Evolutionary conservation across 1,140 invertebrate genomes (phyloP), one percentile per base, ranked within the genome.

Genomic region (Zaprionus vittiger): DNA sequence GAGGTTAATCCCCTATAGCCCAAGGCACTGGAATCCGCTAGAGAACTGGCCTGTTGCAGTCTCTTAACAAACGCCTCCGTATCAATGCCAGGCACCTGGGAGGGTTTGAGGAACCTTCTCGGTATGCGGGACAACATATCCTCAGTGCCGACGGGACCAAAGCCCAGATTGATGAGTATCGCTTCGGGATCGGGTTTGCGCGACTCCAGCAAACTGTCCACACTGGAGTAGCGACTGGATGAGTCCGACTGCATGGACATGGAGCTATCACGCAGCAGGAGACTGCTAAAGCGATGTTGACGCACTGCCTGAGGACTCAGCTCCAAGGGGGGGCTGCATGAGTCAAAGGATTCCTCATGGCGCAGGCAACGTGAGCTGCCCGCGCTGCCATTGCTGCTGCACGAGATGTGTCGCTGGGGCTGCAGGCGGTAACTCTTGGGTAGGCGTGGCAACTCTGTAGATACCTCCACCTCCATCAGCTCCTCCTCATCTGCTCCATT

Each of bases 151-250:
- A 91, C 89, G 5, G 94, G 93, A 2, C 95, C 95, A 86, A 96
- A 95, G 41, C 95, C 96, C 65, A 96, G 93, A 68, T 94, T 94
- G 6, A 96, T 86, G 15, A 96, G 91, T 67, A 96, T 94, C 34
- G 95, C 95, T 91, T 96, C 95, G 2, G 96, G 96, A 93, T 96
- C 96, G 0, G 95, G 94, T 69, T 94, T 94, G 55, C 96, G 93
- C 1, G 95, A 91, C 77, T 96, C 96, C 72, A 96, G 89, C 64
- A 96, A 86, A 71, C 95, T 96, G 89, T 96, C 96, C 15, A 96
- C 95, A 83, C 96, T 96, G 59, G 95, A 96, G 72, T 95, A 95
- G 60, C 95, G 95, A 79, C 95, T 96, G 31, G 41, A 47, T 7
- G 95, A 95, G 78, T 96, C 95, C 22, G 95, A 95, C 74, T 95